phyloP scores from a whole-genome alignment of 1,140 invertebrate species.

The Drosophila bocki region DNA sequence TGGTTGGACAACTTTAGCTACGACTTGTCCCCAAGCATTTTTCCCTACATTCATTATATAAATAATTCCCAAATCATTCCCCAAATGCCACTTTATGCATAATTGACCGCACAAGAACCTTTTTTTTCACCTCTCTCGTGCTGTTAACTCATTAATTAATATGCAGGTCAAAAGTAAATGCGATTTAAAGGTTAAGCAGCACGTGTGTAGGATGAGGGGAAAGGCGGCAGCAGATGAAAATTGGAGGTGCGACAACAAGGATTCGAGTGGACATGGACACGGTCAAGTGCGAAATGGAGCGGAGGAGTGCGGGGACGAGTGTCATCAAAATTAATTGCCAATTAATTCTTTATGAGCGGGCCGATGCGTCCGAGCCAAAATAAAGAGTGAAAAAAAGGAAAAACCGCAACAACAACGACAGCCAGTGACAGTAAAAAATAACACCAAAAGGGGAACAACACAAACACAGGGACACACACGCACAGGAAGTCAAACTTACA shows the following conservation, averaged over 20 bases:
- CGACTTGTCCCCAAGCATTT: conserved; percentile 4
- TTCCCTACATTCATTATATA: conserved; percentile 34
- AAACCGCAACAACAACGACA: conserved; percentile 18
- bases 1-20: conserved; percentile 1
- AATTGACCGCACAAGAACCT: conserved; percentile 61
- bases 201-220: conserved; percentile 6
- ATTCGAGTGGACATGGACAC: conserved; percentile 45
- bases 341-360: conserved; percentile 70
- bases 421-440: conserved; percentile 22
- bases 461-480: conserved; percentile 22
- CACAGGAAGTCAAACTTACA: conserved; percentile 14
- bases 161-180: conserved; percentile 66
- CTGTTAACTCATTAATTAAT: conserved; percentile 61
- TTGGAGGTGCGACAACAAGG: conserved; percentile 29
- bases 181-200: conserved; percentile 48
- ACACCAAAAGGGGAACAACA: conserved; percentile 4
- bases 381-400: conserved; percentile 18
- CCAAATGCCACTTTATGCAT: conserved; percentile 64
- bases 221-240: conserved; percentile 8
- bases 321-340: conserved; percentile 71
- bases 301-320: conserved; percentile 20
- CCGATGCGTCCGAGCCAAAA: conserved; percentile 19
- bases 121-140: conserved; percentile 38
- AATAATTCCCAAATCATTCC: conserved; percentile 56
- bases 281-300: conserved; percentile 43